Conservation (phyloP, 1,140 invertebrate species). For the Frieseomelitta varia region DNA sequence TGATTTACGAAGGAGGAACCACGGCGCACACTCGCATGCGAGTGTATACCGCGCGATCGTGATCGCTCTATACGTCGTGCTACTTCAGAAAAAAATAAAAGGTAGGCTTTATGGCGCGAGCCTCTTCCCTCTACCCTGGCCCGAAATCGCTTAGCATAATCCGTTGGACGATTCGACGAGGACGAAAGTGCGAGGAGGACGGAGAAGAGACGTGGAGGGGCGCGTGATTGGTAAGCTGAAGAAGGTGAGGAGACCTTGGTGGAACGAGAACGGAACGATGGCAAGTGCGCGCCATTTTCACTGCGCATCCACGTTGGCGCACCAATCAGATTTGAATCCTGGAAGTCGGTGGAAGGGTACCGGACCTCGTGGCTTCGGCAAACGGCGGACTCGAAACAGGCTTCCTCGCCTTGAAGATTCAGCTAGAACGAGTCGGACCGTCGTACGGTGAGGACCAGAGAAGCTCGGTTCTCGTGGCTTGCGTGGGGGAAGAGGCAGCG, state of each 20-base stretch:
- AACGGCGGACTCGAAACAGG: slow-evolving; percentile 36
- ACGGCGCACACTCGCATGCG: background rate
- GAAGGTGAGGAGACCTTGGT: background rate
- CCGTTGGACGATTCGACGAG: slow-evolving; percentile 66
- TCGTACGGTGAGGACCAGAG: slow-evolving; percentile 50
- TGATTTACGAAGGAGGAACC: background rate
- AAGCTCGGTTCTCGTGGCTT: background rate
- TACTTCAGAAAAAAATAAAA: slow-evolving; percentile 64
- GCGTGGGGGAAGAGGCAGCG: background rate
- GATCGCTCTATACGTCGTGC: slow-evolving; percentile 65
- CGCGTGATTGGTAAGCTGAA: background rate
- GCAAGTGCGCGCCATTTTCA: slow-evolving; percentile 72
- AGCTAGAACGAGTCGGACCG: slow-evolving; percentile 69
- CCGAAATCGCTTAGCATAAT: slow-evolving; percentile 74
- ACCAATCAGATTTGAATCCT: slow-evolving; percentile 79
- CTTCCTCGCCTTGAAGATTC: slow-evolving; percentile 15
- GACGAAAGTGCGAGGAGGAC: slow-evolving; percentile 4
- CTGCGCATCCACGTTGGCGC: slow-evolving; percentile 76
- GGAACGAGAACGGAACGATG: background rate
- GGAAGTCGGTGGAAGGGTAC: slow-evolving; percentile 58
- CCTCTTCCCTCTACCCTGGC: slow-evolving; percentile 51
- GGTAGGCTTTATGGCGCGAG: slow-evolving; percentile 54
- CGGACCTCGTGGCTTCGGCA: slow-evolving; percentile 71
- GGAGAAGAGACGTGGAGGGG: slow-evolving; percentile 6
- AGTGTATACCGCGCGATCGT: slow-evolving; percentile 53